These are phyloP conservation scores for Mesodorylaimus sp. DNA, from an alignment of 2,888 invertebrate genomes.

Conservation along the genomic window DNA sequence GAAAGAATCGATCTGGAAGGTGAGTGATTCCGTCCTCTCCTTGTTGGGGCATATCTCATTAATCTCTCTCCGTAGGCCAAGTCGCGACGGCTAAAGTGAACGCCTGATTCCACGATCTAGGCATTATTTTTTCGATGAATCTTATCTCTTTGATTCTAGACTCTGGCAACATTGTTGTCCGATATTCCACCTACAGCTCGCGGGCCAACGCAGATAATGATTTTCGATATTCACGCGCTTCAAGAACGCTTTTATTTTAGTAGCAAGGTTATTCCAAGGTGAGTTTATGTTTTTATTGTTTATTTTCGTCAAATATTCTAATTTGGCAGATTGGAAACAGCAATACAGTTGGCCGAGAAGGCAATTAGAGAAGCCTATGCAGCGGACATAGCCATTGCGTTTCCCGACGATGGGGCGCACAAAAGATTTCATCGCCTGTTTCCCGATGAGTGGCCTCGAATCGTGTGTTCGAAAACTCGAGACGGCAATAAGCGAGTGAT, in stretches of 20 bases:
- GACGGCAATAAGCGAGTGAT: constrained; percentile 29
- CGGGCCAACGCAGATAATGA: constrained; percentile 33
- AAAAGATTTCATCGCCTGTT: constrained; percentile 31
- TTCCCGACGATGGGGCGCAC: constrained; percentile 34
- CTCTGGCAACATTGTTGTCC: constrained; percentile 31
- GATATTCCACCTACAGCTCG: constrained; percentile 30
- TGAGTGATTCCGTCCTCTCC: no score
- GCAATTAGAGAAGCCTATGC: constrained; percentile 19
- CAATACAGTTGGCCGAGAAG: constrained; percentile 28
- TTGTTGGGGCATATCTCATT: no score
- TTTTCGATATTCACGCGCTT: constrained; percentile 34
- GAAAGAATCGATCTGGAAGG: constrained; percentile 34
- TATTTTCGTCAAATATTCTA: constrained; percentile 3
- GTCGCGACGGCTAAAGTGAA: constrained; percentile 34
- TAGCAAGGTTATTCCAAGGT: constrained; percentile 33
- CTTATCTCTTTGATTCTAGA: constrained; percentile 18
- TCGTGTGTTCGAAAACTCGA: constrained; percentile 31
- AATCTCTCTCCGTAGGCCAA: no score
- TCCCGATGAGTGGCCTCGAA: constrained; percentile 16
- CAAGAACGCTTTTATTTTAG: constrained; percentile 35
- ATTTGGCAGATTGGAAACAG: constrained; percentile 28
- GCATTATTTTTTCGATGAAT: neutral
- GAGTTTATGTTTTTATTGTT: constrained; percentile 4
- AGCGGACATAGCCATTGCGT: constrained; percentile 25
- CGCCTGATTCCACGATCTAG: neutral